Conservation (phyloP, 1,140 invertebrate species). For the Aporrectodea caliginosa region DNA sequence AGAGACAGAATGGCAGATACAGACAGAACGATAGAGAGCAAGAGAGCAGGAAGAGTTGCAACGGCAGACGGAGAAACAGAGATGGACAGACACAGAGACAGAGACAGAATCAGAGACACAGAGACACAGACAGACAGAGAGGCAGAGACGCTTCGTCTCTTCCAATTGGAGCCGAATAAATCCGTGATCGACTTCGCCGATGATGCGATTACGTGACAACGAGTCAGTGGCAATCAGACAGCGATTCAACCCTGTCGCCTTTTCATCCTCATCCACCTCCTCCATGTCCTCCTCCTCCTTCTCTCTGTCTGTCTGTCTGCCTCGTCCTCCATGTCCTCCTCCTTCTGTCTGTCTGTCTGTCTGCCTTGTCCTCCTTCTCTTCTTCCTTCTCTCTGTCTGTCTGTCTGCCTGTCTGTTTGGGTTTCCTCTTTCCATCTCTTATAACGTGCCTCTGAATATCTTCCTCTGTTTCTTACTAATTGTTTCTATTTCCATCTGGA, state of each 20-base stretch:
- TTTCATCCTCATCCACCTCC: background rate
- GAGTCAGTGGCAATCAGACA: background rate
- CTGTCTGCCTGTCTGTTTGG: background rate
- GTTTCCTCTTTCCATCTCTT: background rate
- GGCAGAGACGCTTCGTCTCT: too few relatives aligned
- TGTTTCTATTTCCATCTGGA: background rate
- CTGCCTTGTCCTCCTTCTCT: constrained; percentile 12
- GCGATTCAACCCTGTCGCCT: background rate
- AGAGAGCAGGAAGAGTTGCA: background rate
- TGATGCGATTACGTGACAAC: background rate
- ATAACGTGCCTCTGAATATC: constrained; percentile 6
- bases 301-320: background rate
- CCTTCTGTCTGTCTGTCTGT: background rate
- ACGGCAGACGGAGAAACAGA: background rate
- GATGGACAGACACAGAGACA: background rate
- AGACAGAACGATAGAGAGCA: background rate
- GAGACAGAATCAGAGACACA: background rate
- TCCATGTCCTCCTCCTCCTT: background rate
- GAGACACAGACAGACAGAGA: background rate
- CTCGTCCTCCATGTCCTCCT: background rate
- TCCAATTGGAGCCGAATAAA: too few relatives aligned
- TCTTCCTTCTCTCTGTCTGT: background rate
- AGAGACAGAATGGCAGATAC: background rate
- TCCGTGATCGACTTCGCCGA: too few relatives aligned
- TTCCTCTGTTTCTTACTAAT: background rate